These are phyloP conservation scores for Holothuria leucospilota DNA, from an alignment of 53 echinoderm and acorn worm genomes.

Conservation along the genomic window DNA sequence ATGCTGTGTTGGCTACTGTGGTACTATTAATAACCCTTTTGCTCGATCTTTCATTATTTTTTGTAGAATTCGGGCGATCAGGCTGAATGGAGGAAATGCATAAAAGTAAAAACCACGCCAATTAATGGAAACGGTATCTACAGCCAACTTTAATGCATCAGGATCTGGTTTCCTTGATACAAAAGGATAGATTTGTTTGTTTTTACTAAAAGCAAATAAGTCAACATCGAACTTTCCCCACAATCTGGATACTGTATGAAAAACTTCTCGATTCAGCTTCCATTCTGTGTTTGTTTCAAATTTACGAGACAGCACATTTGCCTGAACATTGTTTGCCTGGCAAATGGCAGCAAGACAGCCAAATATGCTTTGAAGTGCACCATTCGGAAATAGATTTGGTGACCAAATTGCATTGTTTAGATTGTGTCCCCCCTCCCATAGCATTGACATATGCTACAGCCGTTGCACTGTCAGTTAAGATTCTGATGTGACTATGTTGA, in stretches of 20 bases:
- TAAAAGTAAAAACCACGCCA: conserved; percentile 51
- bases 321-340: conserved; percentile 60
- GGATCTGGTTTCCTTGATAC: conserved; percentile 73
- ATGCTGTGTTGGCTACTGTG: conserved; percentile 49
- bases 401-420: conserved; percentile 29
- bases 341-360: not conserved
- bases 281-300: conserved; percentile 61
- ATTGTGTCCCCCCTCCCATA: conserved; percentile 58
- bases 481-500: conserved; percentile 52
- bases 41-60: too few relatives aligned
- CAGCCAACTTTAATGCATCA: conserved; percentile 47
- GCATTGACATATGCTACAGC: conserved; percentile 69
- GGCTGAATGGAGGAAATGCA: conserved; percentile 57
- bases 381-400: conserved; percentile 64
- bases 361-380: conserved; percentile 61
- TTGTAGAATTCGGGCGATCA: too few relatives aligned
- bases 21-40: conserved; percentile 2
- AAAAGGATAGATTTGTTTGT: conserved; percentile 59
- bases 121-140: conserved; percentile 39
- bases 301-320: conserved; percentile 21
- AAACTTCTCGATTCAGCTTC: conserved; percentile 54
- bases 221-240: conserved; percentile 54
- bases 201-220: conserved; percentile 64
- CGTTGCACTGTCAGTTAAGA: conserved; percentile 70
- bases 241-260: conserved; percentile 18